Conservation (phyloP, 2,797 vertebrate species). For the Bovichtus diacanthus region DNA sequence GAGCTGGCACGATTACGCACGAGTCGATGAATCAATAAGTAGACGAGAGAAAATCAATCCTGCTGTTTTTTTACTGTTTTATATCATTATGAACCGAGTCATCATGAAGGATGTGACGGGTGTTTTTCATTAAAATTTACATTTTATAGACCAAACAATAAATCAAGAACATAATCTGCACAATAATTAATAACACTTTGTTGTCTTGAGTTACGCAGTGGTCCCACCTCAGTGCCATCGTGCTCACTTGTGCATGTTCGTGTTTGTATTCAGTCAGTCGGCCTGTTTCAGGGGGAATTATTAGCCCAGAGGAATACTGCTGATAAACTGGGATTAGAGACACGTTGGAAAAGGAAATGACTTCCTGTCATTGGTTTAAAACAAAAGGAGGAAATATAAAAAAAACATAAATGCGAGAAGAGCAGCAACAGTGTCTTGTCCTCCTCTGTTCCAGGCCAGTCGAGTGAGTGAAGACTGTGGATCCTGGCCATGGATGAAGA, state of each 20-base stretch:
- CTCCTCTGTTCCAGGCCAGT: constrained; percentile 53
- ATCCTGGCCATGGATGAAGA: constrained; percentile 78
- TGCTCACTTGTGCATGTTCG: background rate
- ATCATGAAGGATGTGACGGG: background rate
- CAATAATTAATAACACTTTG: background rate
- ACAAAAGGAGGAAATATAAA: background rate
- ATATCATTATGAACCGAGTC: no score
- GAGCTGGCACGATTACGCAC: background rate
- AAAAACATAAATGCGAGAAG: background rate
- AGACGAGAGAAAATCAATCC: no score
- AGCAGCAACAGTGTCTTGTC: constrained; percentile 19
- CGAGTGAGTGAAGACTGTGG: constrained; percentile 53
- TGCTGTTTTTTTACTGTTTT: background rate
- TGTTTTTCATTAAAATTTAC: background rate
- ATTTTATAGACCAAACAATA: background rate
- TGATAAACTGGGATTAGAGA: background rate
- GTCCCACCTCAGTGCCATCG: background rate
- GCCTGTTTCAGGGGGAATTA: constrained; percentile 6
- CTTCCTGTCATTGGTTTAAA: constrained; percentile 3
- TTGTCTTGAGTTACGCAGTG: background rate
- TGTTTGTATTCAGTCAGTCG: constrained; percentile 5
- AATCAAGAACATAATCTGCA: background rate
- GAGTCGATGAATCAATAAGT: no score
- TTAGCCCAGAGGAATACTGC: background rate
- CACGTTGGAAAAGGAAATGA: background rate